Conservation (phyloP, 2,113 vertebrate species). For the Brachionichthys hirsutus region DNA sequence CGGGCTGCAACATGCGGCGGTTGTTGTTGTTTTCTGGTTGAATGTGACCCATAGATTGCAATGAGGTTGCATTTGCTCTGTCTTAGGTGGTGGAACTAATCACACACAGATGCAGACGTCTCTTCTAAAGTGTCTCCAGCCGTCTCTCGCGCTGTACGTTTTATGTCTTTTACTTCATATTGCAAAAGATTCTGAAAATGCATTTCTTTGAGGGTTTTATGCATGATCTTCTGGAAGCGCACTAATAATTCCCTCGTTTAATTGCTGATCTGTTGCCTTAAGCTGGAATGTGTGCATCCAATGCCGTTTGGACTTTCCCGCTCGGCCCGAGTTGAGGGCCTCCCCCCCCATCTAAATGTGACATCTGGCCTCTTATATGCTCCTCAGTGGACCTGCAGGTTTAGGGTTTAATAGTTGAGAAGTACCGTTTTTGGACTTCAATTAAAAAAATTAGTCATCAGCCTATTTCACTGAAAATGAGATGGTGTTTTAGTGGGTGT, state of each 20-base stretch:
- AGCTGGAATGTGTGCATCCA: constrained; percentile 55
- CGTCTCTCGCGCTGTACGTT: constrained; percentile 19
- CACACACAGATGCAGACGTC: constrained; percentile 58
- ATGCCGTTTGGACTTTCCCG: constrained; percentile 58
- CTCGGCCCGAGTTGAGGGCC: constrained; percentile 21
- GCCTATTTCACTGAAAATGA: constrained; percentile 20
- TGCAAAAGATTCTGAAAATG: constrained; percentile 40
- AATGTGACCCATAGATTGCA: constrained; percentile 56
- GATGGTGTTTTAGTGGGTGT: constrained; percentile 36
- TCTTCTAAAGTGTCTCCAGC: constrained; percentile 29
- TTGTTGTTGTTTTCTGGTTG: constrained; percentile 48
- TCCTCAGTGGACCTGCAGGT: constrained; percentile 27
- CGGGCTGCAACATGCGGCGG: constrained; percentile 38
- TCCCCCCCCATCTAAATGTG: constrained; percentile 12
- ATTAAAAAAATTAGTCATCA: constrained; percentile 36
- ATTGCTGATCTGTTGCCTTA: constrained; percentile 47
- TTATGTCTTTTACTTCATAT: not conserved
- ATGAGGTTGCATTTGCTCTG: constrained; percentile 57
- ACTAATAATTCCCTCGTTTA: constrained; percentile 55
- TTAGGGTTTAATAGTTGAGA: constrained; percentile 24
- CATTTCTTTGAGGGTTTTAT: constrained; percentile 51
- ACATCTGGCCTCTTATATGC: constrained; percentile 25
- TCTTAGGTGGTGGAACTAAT: constrained; percentile 70
- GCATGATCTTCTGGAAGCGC: constrained; percentile 43
- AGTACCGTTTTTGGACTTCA: constrained; percentile 14